Evolutionary conservation across 53 echinoderm and acorn worm genomes (phyloP).

Genomic region (Holothuria leucospilota): DNA sequence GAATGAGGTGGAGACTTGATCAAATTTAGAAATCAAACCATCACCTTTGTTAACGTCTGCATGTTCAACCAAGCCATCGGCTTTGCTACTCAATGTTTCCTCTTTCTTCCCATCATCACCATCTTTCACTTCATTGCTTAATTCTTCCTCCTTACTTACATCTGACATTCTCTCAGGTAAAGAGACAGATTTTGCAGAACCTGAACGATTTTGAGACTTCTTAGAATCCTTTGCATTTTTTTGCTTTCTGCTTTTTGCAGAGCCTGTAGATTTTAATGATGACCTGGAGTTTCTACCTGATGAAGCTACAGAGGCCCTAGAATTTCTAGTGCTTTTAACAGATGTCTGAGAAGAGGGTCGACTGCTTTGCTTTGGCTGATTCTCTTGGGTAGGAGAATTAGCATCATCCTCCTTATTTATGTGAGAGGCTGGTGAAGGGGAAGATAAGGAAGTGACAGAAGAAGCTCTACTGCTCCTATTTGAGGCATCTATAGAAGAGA

Average conservation of each 20-base stretch:
- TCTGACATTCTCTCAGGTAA: no score
- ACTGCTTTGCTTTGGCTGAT: background rate
- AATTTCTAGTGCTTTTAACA: background rate
- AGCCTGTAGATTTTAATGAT: background rate
- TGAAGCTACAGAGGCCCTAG: background rate
- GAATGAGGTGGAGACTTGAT: no score
- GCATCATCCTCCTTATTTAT: background rate
- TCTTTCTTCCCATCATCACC: constrained; percentile 26
- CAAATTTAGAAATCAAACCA: background rate
- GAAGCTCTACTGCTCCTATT: background rate
- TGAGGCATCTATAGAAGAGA: background rate
- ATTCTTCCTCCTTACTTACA: background rate
- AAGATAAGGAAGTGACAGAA: background rate
- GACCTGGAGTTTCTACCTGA: background rate
- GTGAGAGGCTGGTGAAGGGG: constrained; percentile 6
- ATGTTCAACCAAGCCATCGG: background rate
- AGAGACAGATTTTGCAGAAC: constrained; percentile 5
- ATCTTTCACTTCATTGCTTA: background rate
- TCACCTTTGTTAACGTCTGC: constrained; percentile 28
- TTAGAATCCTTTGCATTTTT: background rate
- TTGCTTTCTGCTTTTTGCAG: background rate
- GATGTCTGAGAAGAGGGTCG: background rate
- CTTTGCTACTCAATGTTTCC: background rate
- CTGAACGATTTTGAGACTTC: background rate
- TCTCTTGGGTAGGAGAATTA: background rate